Evolutionary conservation across 2,888 invertebrate genomes (phyloP).

Genomic region (Eumacrocentrus americanus): DNA sequence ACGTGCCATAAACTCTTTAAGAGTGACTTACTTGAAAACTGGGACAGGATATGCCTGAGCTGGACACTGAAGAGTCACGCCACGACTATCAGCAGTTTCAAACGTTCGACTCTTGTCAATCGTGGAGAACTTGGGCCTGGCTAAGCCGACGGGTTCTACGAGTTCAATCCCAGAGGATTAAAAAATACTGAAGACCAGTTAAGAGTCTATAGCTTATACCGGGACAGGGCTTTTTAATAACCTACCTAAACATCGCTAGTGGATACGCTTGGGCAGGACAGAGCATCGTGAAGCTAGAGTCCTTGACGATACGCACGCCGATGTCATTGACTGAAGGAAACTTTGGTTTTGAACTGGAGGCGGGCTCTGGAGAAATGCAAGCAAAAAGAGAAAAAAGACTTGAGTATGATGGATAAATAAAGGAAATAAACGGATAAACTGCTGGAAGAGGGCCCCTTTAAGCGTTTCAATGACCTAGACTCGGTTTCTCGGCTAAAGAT

Average conservation of each 20-base stretch:
- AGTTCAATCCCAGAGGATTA: constrained; percentile 27
- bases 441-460: constrained; percentile 45
- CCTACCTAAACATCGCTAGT: constrained; percentile 75
- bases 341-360: constrained; percentile 63
- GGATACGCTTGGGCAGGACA: constrained; percentile 78
- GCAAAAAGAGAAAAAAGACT: constrained; percentile 32
- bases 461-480: not conserved
- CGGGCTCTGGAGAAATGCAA: constrained; percentile 60
- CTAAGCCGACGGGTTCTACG: constrained; percentile 68
- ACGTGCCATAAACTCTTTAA: too few species aligned
- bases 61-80: constrained; percentile 69
- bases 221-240: constrained; percentile 45
- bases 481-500: not conserved
- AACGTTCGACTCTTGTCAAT: constrained; percentile 70
- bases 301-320: constrained; percentile 58
- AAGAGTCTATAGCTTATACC: constrained; percentile 8
- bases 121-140: constrained; percentile 75
- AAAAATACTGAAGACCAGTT: constrained; percentile 1
- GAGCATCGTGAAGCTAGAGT: constrained; percentile 66
- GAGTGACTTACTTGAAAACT: not conserved
- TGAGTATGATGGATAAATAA: too few species aligned
- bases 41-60: constrained; percentile 76
- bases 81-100: constrained; percentile 64
- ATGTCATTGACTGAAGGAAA: constrained; percentile 56
- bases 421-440: too few species aligned